These are phyloP conservation scores for Drosophila neonasuta DNA, from an alignment of 2,888 invertebrate species.

Conservation along the genomic window DNA sequence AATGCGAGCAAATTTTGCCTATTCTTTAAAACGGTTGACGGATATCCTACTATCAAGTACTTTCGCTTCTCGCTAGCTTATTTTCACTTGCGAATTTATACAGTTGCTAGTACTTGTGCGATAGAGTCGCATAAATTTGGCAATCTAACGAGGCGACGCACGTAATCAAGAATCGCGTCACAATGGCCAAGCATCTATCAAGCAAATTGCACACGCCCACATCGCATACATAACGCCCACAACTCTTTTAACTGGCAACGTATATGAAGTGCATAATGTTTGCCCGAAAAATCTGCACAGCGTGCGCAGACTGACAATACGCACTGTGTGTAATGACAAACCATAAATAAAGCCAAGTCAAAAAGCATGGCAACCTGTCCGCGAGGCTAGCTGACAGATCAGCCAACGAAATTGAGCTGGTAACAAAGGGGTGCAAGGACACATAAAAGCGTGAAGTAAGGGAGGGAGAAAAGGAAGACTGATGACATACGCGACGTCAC, in stretches of 20 bases:
- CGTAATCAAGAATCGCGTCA: slow-evolving; percentile 45
- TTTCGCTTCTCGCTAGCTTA: background rate
- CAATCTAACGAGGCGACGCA: slow-evolving; percentile 37
- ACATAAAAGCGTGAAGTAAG: background rate
- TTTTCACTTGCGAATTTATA: background rate
- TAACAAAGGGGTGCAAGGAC: slow-evolving; percentile 21
- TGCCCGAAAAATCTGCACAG: slow-evolving; percentile 33
- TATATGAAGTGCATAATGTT: slow-evolving; percentile 23
- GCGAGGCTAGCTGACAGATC: slow-evolving; percentile 56
- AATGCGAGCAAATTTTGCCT: no score
- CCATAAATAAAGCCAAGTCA: slow-evolving; percentile 65
- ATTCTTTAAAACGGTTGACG: no score
- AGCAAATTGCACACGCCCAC: slow-evolving; percentile 66
- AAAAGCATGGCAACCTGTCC: slow-evolving; percentile 51
- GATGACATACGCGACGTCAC: slow-evolving; percentile 39
- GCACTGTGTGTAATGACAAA: slow-evolving; percentile 46
- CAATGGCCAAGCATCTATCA: slow-evolving; percentile 67
- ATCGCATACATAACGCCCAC: slow-evolving; percentile 43
- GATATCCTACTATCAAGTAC: background rate
- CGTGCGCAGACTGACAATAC: slow-evolving; percentile 49
- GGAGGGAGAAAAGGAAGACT: slow-evolving; percentile 23
- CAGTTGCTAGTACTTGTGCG: slow-evolving; percentile 1
- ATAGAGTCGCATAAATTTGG: slow-evolving; percentile 45
- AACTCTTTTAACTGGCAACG: slow-evolving; percentile 47
- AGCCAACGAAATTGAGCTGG: slow-evolving; percentile 51